Base-by-base conservation (phyloP, 92 coral and sea anemone genomes). In the Micromussa lordhowensis region DNA sequence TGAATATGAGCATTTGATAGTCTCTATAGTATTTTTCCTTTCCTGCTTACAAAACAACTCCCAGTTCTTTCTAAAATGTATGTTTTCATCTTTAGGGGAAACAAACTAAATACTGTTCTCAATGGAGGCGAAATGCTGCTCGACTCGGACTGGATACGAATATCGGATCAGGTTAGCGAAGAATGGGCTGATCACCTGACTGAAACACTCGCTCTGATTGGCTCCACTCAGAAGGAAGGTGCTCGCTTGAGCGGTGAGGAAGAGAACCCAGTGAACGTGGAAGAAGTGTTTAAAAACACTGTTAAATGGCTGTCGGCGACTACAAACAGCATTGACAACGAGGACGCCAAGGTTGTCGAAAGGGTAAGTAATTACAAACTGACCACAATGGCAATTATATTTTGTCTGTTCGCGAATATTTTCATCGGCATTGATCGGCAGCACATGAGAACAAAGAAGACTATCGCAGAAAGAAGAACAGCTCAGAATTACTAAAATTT, bases 131-230 rank as follows among this genome's bases (percentile, higher is more conserved):
- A 96, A 32, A 90, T 82, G 88, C 88, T 97, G 75, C 89, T 91
- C 4, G 99, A 97, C 77, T 83, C 98, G 2, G 99, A 97, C 48
- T 97, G 99, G 99, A 96, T 97, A 63, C 96, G 98, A 21, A 91
- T 97, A 66, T 88, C 95, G 58, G 98, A 97, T 75, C 86, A 89
- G 61, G 74, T 97, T 34, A 74, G 99, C 68, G 92, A 92, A 26
- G 98, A 97, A 24, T 97, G 98, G 99, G 51, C 82, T 5, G 98
- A 97, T 30, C 94, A 89, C 88, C 92, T 96, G 90, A 90, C 85
- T 35, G 95, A 81, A 66, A 86, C 91, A 1, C 85, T 91, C 76
- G 82, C 64, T 55, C 79, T 97, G 90, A 97, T 97, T 89, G 99
- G 99, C 61, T 96, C 98, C 0, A 90, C 94, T 1, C 88, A 92